Conservation (phyloP, 2,888 invertebrate genomes). For the Melitaea athalia region DNA sequence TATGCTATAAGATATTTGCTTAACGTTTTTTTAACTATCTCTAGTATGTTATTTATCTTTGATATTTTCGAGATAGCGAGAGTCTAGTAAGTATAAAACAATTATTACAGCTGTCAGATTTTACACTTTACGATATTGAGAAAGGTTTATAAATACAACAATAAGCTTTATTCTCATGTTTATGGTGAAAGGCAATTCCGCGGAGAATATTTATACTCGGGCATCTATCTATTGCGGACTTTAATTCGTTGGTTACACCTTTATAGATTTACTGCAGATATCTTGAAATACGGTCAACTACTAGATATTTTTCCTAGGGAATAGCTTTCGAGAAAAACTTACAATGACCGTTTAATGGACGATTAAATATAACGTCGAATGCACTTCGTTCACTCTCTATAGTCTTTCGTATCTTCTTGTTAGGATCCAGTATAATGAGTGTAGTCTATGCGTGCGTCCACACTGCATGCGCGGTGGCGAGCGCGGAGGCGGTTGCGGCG, state of each 20-base stretch:
- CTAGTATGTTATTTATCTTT: too few relatives aligned
- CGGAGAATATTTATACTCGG: constrained; percentile 36
- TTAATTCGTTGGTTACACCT: constrained; percentile 30
- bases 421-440: too few relatives aligned
- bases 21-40: too few relatives aligned
- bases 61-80: background rate
- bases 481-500: too few relatives aligned
- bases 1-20: too few relatives aligned
- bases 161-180: constrained; percentile 37
- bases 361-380: too few relatives aligned
- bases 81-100: constrained; percentile 15
- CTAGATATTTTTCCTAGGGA: background rate
- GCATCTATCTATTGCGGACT: constrained; percentile 30
- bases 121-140: constrained; percentile 34
- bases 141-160: constrained; percentile 38
- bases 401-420: too few relatives aligned
- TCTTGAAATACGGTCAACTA: background rate
- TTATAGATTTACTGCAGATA: constrained; percentile 19
- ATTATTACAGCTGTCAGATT: constrained; percentile 34
- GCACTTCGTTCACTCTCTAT: too few relatives aligned
- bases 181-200: constrained; percentile 41
- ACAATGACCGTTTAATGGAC: too few relatives aligned
- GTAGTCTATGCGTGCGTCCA: too few relatives aligned
- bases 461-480: too few relatives aligned
- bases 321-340: background rate